Base-by-base conservation (phyloP, 53 echinoderm and acorn worm species). In the Henricia sp. region DNA sequence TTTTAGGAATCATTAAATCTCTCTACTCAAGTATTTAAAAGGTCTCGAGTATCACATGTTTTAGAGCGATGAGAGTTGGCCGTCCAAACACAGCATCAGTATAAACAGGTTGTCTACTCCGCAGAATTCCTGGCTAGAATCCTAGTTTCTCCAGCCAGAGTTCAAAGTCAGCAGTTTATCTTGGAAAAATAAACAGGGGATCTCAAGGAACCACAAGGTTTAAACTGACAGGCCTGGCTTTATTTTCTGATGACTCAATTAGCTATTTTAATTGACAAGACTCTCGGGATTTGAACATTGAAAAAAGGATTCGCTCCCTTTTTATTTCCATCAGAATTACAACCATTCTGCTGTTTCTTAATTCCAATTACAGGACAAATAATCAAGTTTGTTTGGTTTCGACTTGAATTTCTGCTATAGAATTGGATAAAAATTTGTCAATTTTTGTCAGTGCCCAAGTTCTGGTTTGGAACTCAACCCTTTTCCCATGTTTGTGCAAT, bases 111-210 rank as follows among this genome's bases (percentile, higher is more conserved):
- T 58, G 76, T 58, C 76, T 58, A 40, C 60, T 57, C 38, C 20
- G 29, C 17, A 57, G 76, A 59, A 57, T 62, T 48, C 80, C 29
- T 80, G 62, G 63, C 48, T 41, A 58, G 48, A n/a, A 38, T 63
- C 80, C 35, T 63, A 43, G 64, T 65, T 62, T 33, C 63, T 64
- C 37, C 40, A 33, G 80, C 10, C 24, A 12, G 63, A 64, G 64
- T 80, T 80, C 80, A 80, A 80, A 80, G 65, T 64, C 80, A 80
- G 80, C 80, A 80, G 64, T 80, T 80, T 62, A 48, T 80, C 63
- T 64, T 29, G 64, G 62, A 80, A 26, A 80, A 80, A 80, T 64
- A 80, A 80, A 80, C 80, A 80, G 21, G 0, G 14, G 1, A n/a
- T n/a, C n/a, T n/a, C n/a, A 25, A 63, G 46, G 37, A 74, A 56